These are phyloP conservation scores for Microcebus lehilahytsara DNA, from an alignment of 2,113 vertebrate genomes.

Conservation along the genomic window DNA sequence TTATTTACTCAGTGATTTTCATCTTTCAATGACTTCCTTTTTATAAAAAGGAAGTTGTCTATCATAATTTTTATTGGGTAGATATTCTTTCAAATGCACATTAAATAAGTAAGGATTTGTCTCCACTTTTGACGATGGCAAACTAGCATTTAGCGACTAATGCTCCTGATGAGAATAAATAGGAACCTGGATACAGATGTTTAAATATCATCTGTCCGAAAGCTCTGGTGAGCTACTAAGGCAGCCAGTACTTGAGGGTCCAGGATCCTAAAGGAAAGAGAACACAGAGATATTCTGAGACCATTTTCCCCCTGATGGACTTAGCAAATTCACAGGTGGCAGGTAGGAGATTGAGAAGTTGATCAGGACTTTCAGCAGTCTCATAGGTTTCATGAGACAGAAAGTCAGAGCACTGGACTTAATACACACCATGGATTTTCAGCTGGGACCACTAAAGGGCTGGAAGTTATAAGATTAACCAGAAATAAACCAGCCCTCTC, in stretches of 20 bases:
- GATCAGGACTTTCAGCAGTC: background rate
- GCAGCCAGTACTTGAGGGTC: background rate
- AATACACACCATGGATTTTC: background rate
- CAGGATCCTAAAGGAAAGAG: background rate
- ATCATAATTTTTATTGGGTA: background rate
- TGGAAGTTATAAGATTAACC: background rate
- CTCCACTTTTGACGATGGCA: background rate
- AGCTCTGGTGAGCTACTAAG: background rate
- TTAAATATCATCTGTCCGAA: background rate
- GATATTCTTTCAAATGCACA: constrained; percentile 6
- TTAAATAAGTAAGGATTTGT: background rate
- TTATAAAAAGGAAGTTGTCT: background rate
- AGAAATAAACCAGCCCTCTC: background rate
- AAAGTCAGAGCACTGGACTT: background rate
- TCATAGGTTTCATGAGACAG: background rate
- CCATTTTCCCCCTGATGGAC: background rate
- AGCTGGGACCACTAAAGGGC: background rate
- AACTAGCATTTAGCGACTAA: background rate
- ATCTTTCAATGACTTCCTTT: background rate
- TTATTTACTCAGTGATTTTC: background rate
- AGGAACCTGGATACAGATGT: background rate
- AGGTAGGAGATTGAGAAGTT: background rate
- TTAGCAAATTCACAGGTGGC: background rate
- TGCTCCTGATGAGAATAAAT: background rate
- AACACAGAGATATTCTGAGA: background rate